Percentiles rank a stretch among this genome's conserved stretches.
Evolutionary conservation across 2,888 invertebrate genomes (phyloP).

Genomic region (Cremastinae sp.): DNA sequence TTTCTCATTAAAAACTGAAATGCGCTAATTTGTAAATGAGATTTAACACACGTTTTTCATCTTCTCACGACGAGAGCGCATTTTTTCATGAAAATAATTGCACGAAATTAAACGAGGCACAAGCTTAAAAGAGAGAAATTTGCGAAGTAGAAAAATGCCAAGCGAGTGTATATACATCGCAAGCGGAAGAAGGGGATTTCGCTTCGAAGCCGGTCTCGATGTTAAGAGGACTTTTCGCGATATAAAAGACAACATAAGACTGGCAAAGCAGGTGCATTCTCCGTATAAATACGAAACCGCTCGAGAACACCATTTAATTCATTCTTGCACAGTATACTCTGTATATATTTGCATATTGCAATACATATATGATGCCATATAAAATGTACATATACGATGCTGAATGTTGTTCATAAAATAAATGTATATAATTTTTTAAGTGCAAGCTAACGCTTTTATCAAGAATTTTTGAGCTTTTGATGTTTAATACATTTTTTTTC

Average conservation of each 20-base stretch:
- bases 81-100: too few species aligned
- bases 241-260: constrained; percentile 42
- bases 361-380: background rate
- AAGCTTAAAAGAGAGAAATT: constrained; percentile 10
- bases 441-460: too few species aligned
- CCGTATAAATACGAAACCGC: constrained; percentile 21
- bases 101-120: too few species aligned
- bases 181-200: constrained; percentile 67
- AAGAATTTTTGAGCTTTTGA: too few species aligned
- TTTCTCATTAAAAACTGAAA: too few species aligned
- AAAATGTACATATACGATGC: background rate
- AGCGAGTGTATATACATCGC: constrained; percentile 61
- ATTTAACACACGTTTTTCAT: too few species aligned
- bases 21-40: too few species aligned
- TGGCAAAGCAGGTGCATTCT: constrained; percentile 69
- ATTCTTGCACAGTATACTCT: constrained; percentile 28
- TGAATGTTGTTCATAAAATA: too few species aligned
- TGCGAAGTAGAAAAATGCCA: constrained; percentile 40
- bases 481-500: too few species aligned
- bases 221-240: constrained; percentile 43
- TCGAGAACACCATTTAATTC: constrained; percentile 14
- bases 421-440: too few species aligned
- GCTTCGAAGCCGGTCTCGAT: constrained; percentile 46
- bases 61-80: too few species aligned
- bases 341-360: constrained; percentile 6